Evolutionary conservation across 2,888 invertebrate species (phyloP).

Genomic region (Steromphala cineraria): DNA sequence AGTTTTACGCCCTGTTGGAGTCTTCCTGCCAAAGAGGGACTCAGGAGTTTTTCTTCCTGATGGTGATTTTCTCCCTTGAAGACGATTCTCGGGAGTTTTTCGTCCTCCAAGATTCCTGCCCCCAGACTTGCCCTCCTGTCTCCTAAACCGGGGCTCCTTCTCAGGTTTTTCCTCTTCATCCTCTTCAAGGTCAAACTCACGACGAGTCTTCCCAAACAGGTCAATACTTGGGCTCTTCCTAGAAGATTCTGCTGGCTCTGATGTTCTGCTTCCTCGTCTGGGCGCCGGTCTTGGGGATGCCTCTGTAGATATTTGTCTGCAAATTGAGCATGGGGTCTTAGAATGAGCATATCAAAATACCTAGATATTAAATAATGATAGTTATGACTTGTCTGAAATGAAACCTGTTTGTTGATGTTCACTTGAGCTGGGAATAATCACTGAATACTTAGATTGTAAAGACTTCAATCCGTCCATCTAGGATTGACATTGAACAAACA

Average conservation of each 20-base stretch:
- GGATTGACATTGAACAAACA: background rate
- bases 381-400: too few relatives aligned
- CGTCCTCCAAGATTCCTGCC: background rate
- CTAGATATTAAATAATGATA: background rate
- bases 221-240: conserved; percentile 28
- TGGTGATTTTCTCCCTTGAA: conserved; percentile 23
- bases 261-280: conserved; percentile 20
- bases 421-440: too few relatives aligned
- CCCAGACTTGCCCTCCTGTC: conserved; percentile 17
- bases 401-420: too few relatives aligned
- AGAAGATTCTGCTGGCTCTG: conserved; percentile 19
- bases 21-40: conserved; percentile 31
- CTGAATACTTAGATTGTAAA: too few relatives aligned
- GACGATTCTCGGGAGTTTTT: conserved; percentile 20
- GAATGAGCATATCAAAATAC: background rate
- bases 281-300: conserved; percentile 33
- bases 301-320: conserved; percentile 10
- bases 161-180: conserved; percentile 28
- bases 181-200: conserved; percentile 27
- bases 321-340: background rate
- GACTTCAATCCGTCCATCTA: too few relatives aligned
- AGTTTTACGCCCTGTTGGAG: conserved; percentile 32
- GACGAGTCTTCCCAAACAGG: conserved; percentile 36
- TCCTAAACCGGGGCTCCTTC: conserved; percentile 13
- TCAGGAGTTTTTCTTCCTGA: background rate